A percentile compares a stretch with the other conserved stretches of the same genome.
phyloP scores from a whole-genome alignment of 2,113 vertebrate species.

The Cygnus buccinator region DNA sequence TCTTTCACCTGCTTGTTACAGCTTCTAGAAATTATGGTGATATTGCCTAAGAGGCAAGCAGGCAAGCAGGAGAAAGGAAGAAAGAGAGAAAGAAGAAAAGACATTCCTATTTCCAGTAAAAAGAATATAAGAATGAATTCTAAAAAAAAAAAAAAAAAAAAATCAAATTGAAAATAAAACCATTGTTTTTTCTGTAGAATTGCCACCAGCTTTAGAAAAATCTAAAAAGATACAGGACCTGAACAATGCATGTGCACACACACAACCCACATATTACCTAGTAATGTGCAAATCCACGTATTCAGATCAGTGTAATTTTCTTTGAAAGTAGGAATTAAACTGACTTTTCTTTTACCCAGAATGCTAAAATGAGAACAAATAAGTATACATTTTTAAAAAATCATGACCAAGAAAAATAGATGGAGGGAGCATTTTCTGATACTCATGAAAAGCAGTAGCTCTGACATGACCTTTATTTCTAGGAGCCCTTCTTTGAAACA shows the following conservation, averaged over 20 bases:
- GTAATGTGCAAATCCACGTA: not conserved
- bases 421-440: not conserved
- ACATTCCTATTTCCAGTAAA: not conserved
- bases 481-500: not conserved
- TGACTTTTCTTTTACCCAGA: slow-evolving; percentile 2
- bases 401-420: not conserved
- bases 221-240: not conserved
- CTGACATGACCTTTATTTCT: not conserved
- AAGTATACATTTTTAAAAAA: too few relatives aligned
- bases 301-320: slow-evolving; percentile 20
- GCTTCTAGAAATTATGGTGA: slow-evolving; percentile 10
- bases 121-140: not conserved
- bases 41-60: not conserved
- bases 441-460: not conserved
- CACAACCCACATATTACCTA: not conserved
- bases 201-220: not conserved
- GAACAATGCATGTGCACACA: not conserved
- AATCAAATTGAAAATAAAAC: not conserved
- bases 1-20: slow-evolving; percentile 15
- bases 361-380: not conserved
- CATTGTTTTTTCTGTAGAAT: not conserved
- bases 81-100: not conserved
- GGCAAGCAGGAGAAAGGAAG: not conserved
- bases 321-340: slow-evolving; percentile 37
- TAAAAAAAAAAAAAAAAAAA: not conserved